Percentiles rank a stretch among this genome's conserved stretches.
Evolutionary conservation across 2,113 vertebrate species (phyloP).

Genomic region (Oxyura jamaicensis): DNA sequence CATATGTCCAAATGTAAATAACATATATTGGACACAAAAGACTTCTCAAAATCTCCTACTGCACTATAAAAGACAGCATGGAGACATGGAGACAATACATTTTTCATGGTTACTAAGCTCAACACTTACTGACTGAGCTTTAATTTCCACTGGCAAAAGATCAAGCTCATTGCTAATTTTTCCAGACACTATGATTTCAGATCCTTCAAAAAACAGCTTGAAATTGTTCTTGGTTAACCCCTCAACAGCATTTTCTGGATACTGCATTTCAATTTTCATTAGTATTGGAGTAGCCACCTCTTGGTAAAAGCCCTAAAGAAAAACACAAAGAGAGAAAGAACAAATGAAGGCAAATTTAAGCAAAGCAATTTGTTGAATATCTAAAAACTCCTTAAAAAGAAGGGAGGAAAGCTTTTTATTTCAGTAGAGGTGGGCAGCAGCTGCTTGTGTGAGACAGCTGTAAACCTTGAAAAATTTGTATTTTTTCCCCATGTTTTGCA

Average conservation of each 20-base stretch:
- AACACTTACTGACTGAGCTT: constrained; percentile 81
- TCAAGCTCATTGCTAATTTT: constrained; percentile 76
- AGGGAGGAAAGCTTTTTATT: not conserved
- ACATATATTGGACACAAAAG: not conserved
- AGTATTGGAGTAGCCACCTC: constrained; percentile 89
- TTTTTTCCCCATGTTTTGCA: not conserved
- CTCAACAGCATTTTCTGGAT: constrained; percentile 79
- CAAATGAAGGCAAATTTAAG: not conserved
- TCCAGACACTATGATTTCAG: constrained; percentile 90
- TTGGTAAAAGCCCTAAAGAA: constrained; percentile 86
- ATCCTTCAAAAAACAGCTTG: constrained; percentile 84
- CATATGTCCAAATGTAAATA: not conserved
- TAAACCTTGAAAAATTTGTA: not conserved
- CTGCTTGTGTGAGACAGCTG: not conserved
- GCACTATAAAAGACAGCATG: not conserved
- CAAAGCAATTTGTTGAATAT: not conserved
- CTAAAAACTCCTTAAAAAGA: not conserved
- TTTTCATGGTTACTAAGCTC: not conserved
- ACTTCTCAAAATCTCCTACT: not conserved
- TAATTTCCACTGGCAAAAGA: constrained; percentile 80
- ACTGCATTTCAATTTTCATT: constrained; percentile 81
- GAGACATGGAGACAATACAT: not conserved
- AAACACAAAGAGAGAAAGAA: not conserved
- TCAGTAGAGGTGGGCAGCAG: not conserved
- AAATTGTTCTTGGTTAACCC: constrained; percentile 82